A percentile compares a stretch with the other conserved stretches of the same genome.
Conservation (phyloP, 2,113 vertebrate species). For the Paratilapia polleni region DNA sequence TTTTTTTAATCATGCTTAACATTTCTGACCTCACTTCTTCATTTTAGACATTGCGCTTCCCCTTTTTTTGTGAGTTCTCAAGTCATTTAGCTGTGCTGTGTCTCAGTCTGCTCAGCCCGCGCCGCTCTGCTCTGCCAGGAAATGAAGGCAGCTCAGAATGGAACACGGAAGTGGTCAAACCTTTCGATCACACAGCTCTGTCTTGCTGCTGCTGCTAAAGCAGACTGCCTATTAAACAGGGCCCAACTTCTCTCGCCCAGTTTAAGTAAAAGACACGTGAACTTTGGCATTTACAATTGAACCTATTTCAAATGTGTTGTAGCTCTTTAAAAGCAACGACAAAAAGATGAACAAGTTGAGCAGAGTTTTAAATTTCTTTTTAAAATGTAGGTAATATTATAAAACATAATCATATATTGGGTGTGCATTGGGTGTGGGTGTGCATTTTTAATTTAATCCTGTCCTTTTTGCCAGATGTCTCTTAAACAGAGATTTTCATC, state of each 20-base stretch:
- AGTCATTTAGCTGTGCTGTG: conserved; percentile 4
- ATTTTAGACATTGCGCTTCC: conserved; percentile 64
- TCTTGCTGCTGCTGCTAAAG: conserved; percentile 6
- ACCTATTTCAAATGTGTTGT: accelerated
- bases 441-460: not conserved
- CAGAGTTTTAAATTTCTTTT: not conserved
- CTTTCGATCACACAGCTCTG: conserved; percentile 20
- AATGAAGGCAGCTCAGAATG: conserved; percentile 66
- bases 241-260: not conserved
- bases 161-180: conserved; percentile 79
- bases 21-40: conserved; percentile 69
- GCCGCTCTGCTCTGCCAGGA: conserved; percentile 55
- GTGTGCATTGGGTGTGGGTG: accelerated
- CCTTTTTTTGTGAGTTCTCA: conserved; percentile 47
- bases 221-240: not conserved
- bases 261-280: not conserved
- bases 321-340: not conserved
- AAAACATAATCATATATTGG: accelerated
- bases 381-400: not conserved
- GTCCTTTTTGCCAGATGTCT: not conserved
- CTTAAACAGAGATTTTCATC: not conserved
- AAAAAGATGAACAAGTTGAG: not conserved
- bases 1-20: conserved; percentile 28
- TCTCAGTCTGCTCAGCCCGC: conserved; percentile 14
- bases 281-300: not conserved